These are phyloP conservation scores for Penelope pileata DNA, from an alignment of 2,113 vertebrate genomes.

Conservation along the genomic window DNA sequence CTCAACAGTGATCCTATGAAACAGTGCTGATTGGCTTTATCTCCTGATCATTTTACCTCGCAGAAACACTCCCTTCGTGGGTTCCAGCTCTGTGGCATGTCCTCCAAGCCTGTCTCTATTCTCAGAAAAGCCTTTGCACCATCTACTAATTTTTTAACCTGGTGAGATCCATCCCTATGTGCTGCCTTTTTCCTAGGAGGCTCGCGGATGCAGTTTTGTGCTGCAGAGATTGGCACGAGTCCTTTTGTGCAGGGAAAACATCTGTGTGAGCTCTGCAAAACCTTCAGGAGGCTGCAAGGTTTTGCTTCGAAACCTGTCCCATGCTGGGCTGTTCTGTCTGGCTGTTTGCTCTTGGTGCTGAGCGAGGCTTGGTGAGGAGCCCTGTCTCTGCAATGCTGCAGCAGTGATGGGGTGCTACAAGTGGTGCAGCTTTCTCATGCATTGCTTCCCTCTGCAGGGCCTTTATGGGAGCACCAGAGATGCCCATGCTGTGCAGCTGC, in stretches of 20 bases:
- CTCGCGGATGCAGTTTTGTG: background rate
- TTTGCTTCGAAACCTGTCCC: background rate
- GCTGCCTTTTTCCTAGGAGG: too few relatives aligned
- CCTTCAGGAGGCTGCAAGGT: background rate
- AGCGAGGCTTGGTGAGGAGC: background rate
- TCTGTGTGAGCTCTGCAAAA: background rate
- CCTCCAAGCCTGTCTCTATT: background rate
- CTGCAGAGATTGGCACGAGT: accelerated
- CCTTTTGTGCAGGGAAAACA: background rate
- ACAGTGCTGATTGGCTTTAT: background rate
- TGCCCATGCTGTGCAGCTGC: background rate
- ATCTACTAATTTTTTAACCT: background rate
- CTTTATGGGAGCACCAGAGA: background rate
- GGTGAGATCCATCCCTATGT: accelerated
- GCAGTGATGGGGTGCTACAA: background rate
- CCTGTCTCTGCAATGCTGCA: accelerated
- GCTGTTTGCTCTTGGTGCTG: background rate
- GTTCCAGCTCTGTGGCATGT: background rate
- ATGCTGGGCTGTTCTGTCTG: background rate
- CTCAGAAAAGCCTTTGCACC: background rate
- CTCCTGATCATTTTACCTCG: background rate
- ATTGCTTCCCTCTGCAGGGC: background rate
- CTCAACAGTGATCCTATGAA: background rate
- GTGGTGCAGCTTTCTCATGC: background rate
- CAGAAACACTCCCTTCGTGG: background rate